Percentiles rank a stretch among this genome's conserved stretches.
Evolutionary conservation across 2,113 vertebrate species (phyloP).

Genomic region (Pipra filicauda): DNA sequence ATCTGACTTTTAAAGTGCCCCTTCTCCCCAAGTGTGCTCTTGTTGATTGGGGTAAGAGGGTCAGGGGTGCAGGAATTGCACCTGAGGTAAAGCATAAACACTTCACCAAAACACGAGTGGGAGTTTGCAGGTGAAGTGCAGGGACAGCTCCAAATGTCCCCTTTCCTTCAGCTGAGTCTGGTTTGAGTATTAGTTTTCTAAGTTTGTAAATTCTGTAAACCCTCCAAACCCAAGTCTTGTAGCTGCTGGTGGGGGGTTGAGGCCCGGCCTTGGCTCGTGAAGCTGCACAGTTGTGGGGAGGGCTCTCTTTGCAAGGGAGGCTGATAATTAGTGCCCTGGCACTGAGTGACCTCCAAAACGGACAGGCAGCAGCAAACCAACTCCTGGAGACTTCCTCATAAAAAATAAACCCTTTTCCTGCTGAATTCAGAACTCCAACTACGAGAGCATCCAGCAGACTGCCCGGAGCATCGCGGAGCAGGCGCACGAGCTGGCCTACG

Average conservation of each 20-base stretch:
- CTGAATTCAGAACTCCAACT: slow-evolving; percentile 86
- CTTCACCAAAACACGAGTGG: background rate
- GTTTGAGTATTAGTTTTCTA: background rate
- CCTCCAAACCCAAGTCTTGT: background rate
- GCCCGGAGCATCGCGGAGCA: slow-evolving; percentile 96
- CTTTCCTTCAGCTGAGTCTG: background rate
- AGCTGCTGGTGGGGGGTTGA: background rate
- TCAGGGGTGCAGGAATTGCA: background rate
- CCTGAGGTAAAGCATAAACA: background rate
- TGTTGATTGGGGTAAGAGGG: background rate
- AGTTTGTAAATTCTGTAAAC: background rate
- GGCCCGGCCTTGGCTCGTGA: background rate
- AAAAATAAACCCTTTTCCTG: background rate
- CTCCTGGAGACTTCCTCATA: background rate
- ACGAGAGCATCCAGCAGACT: slow-evolving; percentile 95
- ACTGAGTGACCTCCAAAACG: too few species aligned
- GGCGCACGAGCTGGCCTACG: slow-evolving; percentile 95
- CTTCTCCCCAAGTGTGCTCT: background rate
- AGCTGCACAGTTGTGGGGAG: background rate
- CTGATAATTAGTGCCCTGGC: background rate
- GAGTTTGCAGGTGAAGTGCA: background rate
- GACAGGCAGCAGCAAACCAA: rapidly evolving
- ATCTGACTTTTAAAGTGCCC: background rate
- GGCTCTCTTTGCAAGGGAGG: background rate
- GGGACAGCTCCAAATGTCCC: background rate